Evolutionary conservation across 2,888 invertebrate species (phyloP).

Genomic region (Cryptophagus acutangulus): DNA sequence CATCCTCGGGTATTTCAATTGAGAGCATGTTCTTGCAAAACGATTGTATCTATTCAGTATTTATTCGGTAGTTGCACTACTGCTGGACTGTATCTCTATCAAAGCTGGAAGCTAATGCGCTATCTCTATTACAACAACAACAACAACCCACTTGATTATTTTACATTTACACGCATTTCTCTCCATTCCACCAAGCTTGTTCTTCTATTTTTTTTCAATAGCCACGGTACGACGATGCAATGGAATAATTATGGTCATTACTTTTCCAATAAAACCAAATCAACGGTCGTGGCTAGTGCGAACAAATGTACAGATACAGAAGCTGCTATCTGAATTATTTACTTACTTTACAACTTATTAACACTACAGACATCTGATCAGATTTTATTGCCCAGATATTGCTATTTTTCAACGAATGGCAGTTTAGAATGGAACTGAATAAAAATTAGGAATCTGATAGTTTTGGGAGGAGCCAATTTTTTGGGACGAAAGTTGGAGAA

Average conservation of each 20-base stretch:
- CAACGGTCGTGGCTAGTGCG: too few relatives aligned
- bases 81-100: constrained; percentile 44
- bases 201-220: constrained; percentile 22
- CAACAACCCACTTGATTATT: constrained; percentile 46
- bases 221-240: constrained; percentile 14
- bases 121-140: constrained; percentile 49
- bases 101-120: constrained; percentile 42
- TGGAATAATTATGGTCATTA: constrained; percentile 40
- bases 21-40: constrained; percentile 44
- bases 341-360: too few relatives aligned
- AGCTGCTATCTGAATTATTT: too few relatives aligned
- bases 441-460: too few relatives aligned
- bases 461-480: too few relatives aligned
- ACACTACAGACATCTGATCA: too few relatives aligned
- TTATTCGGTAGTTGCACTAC: constrained; percentile 49
- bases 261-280: constrained; percentile 15
- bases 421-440: too few relatives aligned
- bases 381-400: too few relatives aligned
- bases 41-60: constrained; percentile 46
- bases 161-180: constrained; percentile 47
- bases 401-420: too few relatives aligned
- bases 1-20: constrained; percentile 40
- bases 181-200: constrained; percentile 22
- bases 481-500: too few relatives aligned
- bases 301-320: too few relatives aligned